These are phyloP conservation scores for Thunnus albacares DNA, from an alignment of 2,797 vertebrate species.

Conservation along the genomic window DNA sequence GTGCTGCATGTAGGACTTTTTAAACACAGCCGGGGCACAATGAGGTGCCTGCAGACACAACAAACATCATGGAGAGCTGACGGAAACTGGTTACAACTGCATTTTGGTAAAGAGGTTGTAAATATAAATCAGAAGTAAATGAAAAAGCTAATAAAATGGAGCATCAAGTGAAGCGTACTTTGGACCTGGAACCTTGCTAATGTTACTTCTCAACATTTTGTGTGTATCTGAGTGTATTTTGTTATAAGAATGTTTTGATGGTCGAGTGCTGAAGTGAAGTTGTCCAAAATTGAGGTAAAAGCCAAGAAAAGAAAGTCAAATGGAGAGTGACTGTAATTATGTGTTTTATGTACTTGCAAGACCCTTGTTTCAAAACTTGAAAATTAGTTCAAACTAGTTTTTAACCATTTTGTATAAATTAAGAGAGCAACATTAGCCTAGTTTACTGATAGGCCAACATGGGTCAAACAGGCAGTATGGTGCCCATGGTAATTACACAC, in stretches of 20 bases:
- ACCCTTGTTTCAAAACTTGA: too few relatives aligned
- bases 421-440: too few relatives aligned
- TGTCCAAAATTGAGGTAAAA: slow-evolving; percentile 10
- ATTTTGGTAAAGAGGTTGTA: slow-evolving; percentile 6
- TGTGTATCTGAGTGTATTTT: neutral
- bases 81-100: neutral
- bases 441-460: too few relatives aligned
- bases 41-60: neutral
- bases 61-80: slow-evolving; percentile 1
- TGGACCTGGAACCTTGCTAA: neutral
- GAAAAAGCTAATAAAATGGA: slow-evolving; percentile 8
- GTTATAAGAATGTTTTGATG: slow-evolving; percentile 2
- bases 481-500: too few relatives aligned
- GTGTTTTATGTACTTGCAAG: too few relatives aligned
- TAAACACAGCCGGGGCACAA: neutral
- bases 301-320: slow-evolving; percentile 17
- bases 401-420: too few relatives aligned
- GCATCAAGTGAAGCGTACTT: slow-evolving; percentile 24
- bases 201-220: slow-evolving; percentile 4
- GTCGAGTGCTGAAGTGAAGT: slow-evolving; percentile 10
- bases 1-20: slow-evolving; percentile 13
- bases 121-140: slow-evolving; percentile 13
- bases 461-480: too few relatives aligned
- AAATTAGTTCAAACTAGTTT: too few relatives aligned
- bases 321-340: neutral